These are phyloP conservation scores for Cyrtorhinus lividipennis DNA, from an alignment of 1,140 invertebrate genomes.

Conservation along the genomic window DNA sequence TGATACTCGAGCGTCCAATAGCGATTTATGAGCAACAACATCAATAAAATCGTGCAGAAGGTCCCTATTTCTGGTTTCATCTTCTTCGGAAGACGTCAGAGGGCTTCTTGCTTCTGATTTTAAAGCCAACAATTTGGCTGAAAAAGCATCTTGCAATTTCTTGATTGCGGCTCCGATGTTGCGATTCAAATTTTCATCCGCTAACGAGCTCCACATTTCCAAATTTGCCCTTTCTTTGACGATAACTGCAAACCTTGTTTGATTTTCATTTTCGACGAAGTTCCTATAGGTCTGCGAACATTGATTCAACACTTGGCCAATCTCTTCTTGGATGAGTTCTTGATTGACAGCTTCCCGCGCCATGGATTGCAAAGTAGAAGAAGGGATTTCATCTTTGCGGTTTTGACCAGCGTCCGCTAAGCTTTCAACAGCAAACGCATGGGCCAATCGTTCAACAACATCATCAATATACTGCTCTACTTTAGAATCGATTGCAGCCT, in stretches of 20 bases:
- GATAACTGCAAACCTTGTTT: conserved; percentile 23
- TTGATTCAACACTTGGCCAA: conserved; percentile 49
- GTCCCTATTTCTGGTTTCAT: conserved; percentile 35
- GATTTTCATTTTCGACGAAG: conserved; percentile 28
- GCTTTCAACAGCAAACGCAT: conserved; percentile 46
- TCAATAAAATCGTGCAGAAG: conserved; percentile 54
- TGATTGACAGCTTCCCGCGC: conserved; percentile 53
- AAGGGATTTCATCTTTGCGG: conserved; percentile 37
- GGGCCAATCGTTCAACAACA: conserved; percentile 39
- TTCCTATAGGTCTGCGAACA: conserved; percentile 48
- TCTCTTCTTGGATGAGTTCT: conserved; percentile 55
- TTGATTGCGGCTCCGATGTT: conserved; percentile 51
- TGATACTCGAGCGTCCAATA: conserved; percentile 52
- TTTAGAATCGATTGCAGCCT: conserved; percentile 21
- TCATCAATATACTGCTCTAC: conserved; percentile 22
- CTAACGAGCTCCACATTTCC: conserved; percentile 51
- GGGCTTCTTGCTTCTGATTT: conserved; percentile 20
- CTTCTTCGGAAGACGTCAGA: conserved; percentile 23
- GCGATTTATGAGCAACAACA: conserved; percentile 56
- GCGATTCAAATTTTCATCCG: conserved; percentile 46
- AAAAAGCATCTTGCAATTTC: conserved; percentile 47
- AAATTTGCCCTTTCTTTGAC: conserved; percentile 43
- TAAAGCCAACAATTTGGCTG: conserved; percentile 32
- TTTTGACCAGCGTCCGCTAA: conserved; percentile 30
- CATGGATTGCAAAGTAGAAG: conserved; percentile 40